These are phyloP conservation scores for Zele albiditarsus DNA, from an alignment of 2,888 invertebrate genomes.

Conservation along the genomic window DNA sequence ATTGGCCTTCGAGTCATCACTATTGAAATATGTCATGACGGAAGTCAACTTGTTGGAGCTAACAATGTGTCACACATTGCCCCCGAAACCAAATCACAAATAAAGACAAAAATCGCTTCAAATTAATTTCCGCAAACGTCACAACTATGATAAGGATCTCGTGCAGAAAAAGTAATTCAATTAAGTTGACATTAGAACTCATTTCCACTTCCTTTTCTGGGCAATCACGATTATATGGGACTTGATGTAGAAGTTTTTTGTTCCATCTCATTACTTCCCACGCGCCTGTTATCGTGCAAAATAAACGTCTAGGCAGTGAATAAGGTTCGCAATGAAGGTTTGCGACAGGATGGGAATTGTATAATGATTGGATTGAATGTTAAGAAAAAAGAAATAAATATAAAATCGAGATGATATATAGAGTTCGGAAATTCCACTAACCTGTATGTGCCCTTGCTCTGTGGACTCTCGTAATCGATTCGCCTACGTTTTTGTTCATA, in stretches of 20 bases:
- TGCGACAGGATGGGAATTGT: neutral
- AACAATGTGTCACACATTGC: slow-evolving; percentile 25
- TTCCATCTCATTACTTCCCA: neutral
- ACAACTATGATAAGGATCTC: neutral
- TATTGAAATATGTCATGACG: slow-evolving; percentile 39
- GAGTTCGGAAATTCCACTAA: slow-evolving; percentile 68
- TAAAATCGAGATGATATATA: slow-evolving; percentile 12
- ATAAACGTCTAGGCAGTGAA: neutral
- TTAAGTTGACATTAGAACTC: neutral
- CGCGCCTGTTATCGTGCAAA: neutral
- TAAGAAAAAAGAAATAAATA: neutral
- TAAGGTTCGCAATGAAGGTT: neutral
- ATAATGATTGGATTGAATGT: neutral
- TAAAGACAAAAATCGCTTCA: neutral
- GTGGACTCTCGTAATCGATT: slow-evolving; percentile 79
- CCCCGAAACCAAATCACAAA: neutral
- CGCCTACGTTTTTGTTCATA: slow-evolving; percentile 82
- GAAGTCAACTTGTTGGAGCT: slow-evolving; percentile 21
- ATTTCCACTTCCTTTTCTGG: neutral
- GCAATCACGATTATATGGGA: neutral
- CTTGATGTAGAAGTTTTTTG: neutral
- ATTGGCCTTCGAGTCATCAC: slow-evolving; percentile 58
- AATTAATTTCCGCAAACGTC: neutral
- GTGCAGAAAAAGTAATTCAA: neutral
- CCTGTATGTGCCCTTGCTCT: slow-evolving; percentile 78